These are phyloP conservation scores for Operophtera brumata DNA, from an alignment of 2,888 invertebrate genomes.

Conservation along the genomic window DNA sequence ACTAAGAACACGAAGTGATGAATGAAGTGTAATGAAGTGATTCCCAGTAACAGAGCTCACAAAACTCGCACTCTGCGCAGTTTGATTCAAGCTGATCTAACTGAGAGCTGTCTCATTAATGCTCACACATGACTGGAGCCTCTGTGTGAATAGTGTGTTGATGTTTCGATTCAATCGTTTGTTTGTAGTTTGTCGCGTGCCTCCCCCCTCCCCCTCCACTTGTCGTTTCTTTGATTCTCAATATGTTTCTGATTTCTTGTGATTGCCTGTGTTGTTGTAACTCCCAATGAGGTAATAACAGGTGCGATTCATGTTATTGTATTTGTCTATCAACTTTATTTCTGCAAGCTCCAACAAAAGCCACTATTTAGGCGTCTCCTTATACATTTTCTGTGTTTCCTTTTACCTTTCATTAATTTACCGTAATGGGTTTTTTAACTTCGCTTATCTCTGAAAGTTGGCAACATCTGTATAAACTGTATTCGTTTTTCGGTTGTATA, in stretches of 20 bases:
- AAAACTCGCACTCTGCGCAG: too few species aligned
- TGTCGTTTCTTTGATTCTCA: neutral
- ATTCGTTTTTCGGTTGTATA: slow-evolving; percentile 1
- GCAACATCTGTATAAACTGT: slow-evolving; percentile 9
- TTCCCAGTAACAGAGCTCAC: too few species aligned
- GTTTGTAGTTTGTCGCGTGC: neutral
- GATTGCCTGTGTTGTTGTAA: neutral
- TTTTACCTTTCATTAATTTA: slow-evolving; percentile 6
- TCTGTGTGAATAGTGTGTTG: neutral
- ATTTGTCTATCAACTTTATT: too few species aligned
- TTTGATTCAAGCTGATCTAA: too few species aligned
- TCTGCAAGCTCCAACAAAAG: neutral
- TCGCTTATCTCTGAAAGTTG: slow-evolving; percentile 6
- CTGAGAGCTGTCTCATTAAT: neutral
- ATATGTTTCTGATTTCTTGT: neutral
- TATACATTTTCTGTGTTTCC: slow-evolving; percentile 4
- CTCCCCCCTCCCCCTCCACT: neutral
- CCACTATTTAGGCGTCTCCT: neutral
- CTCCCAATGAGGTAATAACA: neutral
- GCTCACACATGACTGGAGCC: neutral
- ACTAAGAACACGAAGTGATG: too few species aligned
- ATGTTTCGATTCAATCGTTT: neutral
- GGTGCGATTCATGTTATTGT: too few species aligned
- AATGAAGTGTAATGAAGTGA: too few species aligned
- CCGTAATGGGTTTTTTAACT: slow-evolving; percentile 14